phyloP scores from a whole-genome alignment of 35 echinoderm and acorn worm species.

The Eucidaris tribuloides region DNA sequence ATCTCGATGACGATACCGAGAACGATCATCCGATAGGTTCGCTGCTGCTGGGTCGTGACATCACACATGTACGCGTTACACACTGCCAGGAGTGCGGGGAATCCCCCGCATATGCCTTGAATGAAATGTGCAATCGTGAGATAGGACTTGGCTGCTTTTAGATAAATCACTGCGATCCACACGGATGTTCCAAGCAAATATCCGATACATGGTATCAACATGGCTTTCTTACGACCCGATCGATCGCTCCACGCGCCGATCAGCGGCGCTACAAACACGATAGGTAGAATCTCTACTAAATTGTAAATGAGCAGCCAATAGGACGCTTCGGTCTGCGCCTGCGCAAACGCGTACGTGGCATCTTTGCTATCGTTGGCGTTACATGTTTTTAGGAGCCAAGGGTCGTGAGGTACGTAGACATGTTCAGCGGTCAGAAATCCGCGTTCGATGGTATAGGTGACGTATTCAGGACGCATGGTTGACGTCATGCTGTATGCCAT shows the following conservation, averaged over 20 bases:
- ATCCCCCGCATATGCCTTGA: background rate
- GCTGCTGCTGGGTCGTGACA: slow-evolving; percentile 2
- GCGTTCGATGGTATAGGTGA: background rate
- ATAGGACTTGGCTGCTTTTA: background rate
- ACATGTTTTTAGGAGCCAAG: background rate
- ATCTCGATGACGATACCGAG: slow-evolving; percentile 40
- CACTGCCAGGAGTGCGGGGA: slow-evolving; percentile 24
- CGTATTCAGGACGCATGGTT: slow-evolving; percentile 29
- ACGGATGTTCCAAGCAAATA: slow-evolving; percentile 33
- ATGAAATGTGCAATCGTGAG: slow-evolving; percentile 23
- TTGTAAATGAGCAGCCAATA: slow-evolving; percentile 39
- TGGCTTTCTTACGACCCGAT: slow-evolving; percentile 5
- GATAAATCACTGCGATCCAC: slow-evolving; percentile 17
- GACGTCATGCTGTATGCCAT: slow-evolving; percentile 38
- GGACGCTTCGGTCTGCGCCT: slow-evolving; percentile 24
- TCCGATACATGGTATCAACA: slow-evolving; percentile 21
- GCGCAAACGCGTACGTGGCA: background rate
- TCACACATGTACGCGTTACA: slow-evolving; percentile 38
- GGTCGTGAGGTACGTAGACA: background rate
- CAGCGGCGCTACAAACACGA: slow-evolving; percentile 16
- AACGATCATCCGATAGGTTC: slow-evolving; percentile 40
- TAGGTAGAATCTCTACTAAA: slow-evolving; percentile 26
- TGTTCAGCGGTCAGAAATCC: background rate
- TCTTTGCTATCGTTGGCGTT: background rate
- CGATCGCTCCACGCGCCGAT: slow-evolving; percentile 40